A percentile compares a stretch with the other conserved stretches of the same genome.
Evolutionary conservation across 2,888 invertebrate genomes (phyloP).

Genomic region (Altica lythri): DNA sequence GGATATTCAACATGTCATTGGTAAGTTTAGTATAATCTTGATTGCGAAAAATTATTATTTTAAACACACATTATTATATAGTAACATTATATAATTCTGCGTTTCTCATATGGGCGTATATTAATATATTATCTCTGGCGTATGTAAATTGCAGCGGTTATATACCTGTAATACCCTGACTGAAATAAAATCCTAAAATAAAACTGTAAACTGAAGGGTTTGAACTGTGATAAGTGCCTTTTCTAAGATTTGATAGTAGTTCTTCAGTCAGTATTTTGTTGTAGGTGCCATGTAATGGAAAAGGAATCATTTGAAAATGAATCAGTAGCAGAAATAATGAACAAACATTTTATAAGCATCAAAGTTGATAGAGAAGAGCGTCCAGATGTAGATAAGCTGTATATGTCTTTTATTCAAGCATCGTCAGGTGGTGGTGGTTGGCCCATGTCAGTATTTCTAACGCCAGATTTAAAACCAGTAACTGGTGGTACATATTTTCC

Average conservation of each 20-base stretch:
- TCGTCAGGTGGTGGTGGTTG: constrained; percentile 79
- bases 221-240: too few relatives aligned
- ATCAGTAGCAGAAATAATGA: constrained; percentile 84
- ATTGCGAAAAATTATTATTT: too few relatives aligned
- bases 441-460: constrained; percentile 96
- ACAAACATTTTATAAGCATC: constrained; percentile 84
- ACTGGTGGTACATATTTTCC: constrained; percentile 95
- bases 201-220: too few relatives aligned
- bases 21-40: constrained; percentile 56
- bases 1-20: constrained; percentile 98
- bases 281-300: constrained; percentile 93
- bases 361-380: constrained; percentile 92
- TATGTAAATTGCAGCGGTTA: too few relatives aligned
- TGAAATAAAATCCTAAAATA: too few relatives aligned
- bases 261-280: too few relatives aligned
- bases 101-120: too few relatives aligned
- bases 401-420: constrained; percentile 91
- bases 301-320: constrained; percentile 91
- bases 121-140: too few relatives aligned
- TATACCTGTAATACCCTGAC: too few relatives aligned
- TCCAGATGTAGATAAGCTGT: constrained; percentile 92
- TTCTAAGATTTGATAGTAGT: too few relatives aligned
- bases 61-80: too few relatives aligned
- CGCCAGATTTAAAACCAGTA: constrained; percentile 85
- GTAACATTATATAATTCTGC: too few relatives aligned